A percentile compares a stretch with the other conserved stretches of the same genome.
phyloP scores from a whole-genome alignment of 2,113 vertebrate genomes.

The Oreamnos americanus region DNA sequence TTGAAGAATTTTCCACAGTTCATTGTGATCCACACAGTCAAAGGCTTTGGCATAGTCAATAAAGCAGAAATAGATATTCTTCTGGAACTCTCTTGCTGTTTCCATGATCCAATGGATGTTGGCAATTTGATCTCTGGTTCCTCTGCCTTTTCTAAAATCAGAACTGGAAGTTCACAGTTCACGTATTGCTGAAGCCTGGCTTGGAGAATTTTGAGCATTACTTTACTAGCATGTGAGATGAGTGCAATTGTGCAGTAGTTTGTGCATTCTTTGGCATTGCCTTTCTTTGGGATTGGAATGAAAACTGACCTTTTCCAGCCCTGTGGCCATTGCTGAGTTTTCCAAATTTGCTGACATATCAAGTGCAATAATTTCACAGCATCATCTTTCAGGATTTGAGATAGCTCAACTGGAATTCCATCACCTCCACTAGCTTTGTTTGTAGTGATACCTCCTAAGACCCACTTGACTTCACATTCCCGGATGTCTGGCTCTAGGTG shows the following conservation, averaged over 20 bases:
- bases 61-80: background rate
- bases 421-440: background rate
- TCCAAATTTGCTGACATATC: background rate
- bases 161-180: background rate
- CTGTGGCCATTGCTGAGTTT: background rate
- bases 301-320: background rate
- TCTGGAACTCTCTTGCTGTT: background rate
- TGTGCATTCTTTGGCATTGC: background rate
- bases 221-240: background rate
- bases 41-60: background rate
- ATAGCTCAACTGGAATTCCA: background rate
- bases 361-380: background rate
- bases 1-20: background rate
- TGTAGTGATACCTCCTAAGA: background rate
- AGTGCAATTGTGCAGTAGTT: background rate
- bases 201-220: background rate
- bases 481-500: background rate
- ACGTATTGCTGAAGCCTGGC: background rate
- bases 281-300: background rate
- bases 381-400: background rate
- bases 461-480: background rate
- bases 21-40: background rate
- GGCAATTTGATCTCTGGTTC: background rate
- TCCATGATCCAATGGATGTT: background rate
- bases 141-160: background rate